Evolutionary conservation across 2,888 invertebrate genomes (phyloP), one percentile per base, ranked within the genome.

Genomic region (Lepidonotus clava): DNA sequence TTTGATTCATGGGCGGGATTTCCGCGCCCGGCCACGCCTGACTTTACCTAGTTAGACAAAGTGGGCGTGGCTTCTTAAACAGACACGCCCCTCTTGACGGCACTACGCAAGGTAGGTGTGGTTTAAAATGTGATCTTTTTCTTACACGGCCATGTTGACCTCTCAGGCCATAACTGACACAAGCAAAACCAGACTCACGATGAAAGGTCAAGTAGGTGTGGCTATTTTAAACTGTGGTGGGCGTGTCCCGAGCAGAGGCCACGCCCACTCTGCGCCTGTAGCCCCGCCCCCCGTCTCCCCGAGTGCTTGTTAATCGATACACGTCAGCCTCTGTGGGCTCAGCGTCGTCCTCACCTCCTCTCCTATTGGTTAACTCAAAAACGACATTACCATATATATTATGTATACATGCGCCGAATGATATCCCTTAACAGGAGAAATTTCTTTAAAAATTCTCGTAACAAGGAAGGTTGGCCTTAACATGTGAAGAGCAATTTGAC

Each of bases 221-320:
- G n/a, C n/a, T n/a, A n/a, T n/a, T n/a, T n/a, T n/a, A n/a, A n/a
- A n/a, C n/a, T n/a, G n/a, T n/a, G n/a, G 61, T 61, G 24, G 61
- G n/a, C 24, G 61, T 61, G 61, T 24, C 61, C 28, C 14, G 2
- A 24, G 28, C 28, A 11, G 61, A 24, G 28, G 21, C 21, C 61
- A 4, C 4, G 24, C 61, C 24, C 61, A 56, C 61, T 61, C 28
- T 24, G 61, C 28, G 21, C 24, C 11, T 32, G 28, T 18, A 34
- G 34, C 8, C 76, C 76, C 76, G 51, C 76, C 24, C 8, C 36
- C 76, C 76, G 32, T 76, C 61, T 76, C 38, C 36, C 36, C 76
- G 76, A 76, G 76, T 76, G 76, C 76, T 76, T 76, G 76, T 36
- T 40, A 76, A 34, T 76, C 4, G 76, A 76, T 76, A 40, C 76